A percentile compares a stretch with the other conserved stretches of the same genome.
Evolutionary conservation across 2,888 invertebrate genomes (phyloP).

Genomic region (Philonicus albiceps): DNA sequence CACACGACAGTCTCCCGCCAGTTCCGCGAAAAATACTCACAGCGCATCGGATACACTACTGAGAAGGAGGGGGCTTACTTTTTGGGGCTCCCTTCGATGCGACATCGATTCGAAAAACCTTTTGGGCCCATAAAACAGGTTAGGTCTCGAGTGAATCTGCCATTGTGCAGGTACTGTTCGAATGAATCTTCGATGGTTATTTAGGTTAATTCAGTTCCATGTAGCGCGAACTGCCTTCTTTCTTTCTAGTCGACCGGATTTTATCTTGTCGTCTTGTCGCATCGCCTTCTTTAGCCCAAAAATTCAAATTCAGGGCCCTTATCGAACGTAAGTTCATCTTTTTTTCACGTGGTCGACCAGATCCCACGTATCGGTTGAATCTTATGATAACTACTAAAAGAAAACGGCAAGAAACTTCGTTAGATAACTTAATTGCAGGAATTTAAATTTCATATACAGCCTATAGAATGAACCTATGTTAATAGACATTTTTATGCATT

Average conservation of each 20-base stretch:
- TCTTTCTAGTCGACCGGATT: neutral
- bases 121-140: slow-evolving; percentile 8
- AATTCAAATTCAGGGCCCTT: neutral
- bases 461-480: neutral
- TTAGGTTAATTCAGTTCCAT: slow-evolving; percentile 14
- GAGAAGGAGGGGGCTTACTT: neutral
- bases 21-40: neutral
- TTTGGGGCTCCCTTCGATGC: neutral
- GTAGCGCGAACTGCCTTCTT: neutral
- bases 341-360: neutral
- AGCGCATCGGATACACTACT: too few species aligned
- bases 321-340: neutral
- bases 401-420: neutral
- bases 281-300: neutral
- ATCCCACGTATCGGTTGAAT: neutral
- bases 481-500: neutral
- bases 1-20: neutral
- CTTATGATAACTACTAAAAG: neutral
- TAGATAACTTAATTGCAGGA: neutral
- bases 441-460: neutral
- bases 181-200: slow-evolving; percentile 19
- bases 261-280: neutral
- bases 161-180: slow-evolving; percentile 17
- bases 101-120: neutral
- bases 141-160: neutral